Evolutionary conservation across 1,140 invertebrate species (phyloP).

Genomic region (Drosophila eugracilis): DNA sequence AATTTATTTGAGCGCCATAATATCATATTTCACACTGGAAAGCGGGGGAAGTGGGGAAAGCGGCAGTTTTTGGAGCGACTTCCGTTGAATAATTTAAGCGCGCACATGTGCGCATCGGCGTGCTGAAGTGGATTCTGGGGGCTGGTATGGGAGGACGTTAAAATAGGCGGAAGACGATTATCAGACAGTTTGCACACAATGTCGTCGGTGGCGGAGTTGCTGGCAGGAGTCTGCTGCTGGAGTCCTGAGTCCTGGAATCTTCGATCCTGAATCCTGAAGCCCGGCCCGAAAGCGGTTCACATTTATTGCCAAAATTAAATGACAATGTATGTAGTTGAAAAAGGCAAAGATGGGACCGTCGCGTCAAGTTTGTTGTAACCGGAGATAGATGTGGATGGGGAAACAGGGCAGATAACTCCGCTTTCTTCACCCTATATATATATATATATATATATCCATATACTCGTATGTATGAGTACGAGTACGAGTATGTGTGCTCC

Average conservation of each 20-base stretch:
- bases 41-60: slow-evolving; percentile 18
- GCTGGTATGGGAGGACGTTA: slow-evolving; percentile 49
- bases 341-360: slow-evolving; percentile 14
- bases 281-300: slow-evolving; percentile 40
- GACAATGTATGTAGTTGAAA: slow-evolving; percentile 80
- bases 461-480: too few species aligned
- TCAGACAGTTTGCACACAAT: slow-evolving; percentile 83
- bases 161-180: slow-evolving; percentile 83
- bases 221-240: neutral
- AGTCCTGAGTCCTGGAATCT: neutral
- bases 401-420: slow-evolving; percentile 23
- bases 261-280: neutral
- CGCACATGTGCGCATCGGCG: slow-evolving; percentile 62
- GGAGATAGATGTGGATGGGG: slow-evolving; percentile 60
- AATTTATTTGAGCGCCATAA: slow-evolving; percentile 81
- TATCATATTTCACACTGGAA: slow-evolving; percentile 77
- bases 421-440: neutral
- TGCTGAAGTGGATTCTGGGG: neutral
- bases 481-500: slow-evolving; percentile 3
- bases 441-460: neutral
- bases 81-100: slow-evolving; percentile 80
- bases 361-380: slow-evolving; percentile 58
- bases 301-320: slow-evolving; percentile 84
- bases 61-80: slow-evolving; percentile 26
- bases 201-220: slow-evolving; percentile 37